A percentile compares a stretch with the other conserved stretches of the same genome.
Conservation (phyloP, 1,140 invertebrate species). For the Hylaeus anthracinus region DNA sequence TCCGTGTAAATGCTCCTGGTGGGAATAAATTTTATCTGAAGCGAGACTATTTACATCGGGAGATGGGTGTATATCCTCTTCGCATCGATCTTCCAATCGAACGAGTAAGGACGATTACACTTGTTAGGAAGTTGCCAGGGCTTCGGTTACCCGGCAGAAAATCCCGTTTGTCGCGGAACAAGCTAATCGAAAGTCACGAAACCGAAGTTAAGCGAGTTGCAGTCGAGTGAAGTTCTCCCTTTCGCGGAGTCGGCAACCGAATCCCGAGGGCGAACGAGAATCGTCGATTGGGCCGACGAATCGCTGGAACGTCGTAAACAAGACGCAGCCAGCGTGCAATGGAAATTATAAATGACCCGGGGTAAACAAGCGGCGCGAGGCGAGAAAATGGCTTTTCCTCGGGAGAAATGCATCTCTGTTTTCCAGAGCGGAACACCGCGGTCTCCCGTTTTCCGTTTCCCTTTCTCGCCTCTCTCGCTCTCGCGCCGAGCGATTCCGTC, state of each 20-base stretch:
- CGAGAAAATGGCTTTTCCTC: constrained; percentile 59
- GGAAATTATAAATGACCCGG: constrained; percentile 58
- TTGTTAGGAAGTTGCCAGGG: neutral
- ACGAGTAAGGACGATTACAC: neutral
- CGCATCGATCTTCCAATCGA: too few species aligned
- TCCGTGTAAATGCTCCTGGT: too few species aligned
- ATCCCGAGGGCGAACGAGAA: neutral
- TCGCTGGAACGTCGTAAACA: constrained; percentile 36
- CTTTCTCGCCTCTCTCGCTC: neutral
- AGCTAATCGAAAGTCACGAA: constrained; percentile 20
- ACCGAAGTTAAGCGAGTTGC: constrained; percentile 20
- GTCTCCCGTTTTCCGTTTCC: neutral
- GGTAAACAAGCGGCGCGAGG: constrained; percentile 56
- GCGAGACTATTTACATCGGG: neutral
- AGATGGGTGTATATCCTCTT: neutral
- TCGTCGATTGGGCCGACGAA: constrained; percentile 24
- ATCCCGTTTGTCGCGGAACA: neutral
- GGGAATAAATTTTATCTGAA: too few species aligned
- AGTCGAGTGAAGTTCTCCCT: neutral
- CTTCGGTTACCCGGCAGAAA: neutral
- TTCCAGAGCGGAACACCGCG: constrained; percentile 46
- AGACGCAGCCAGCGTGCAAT: constrained; percentile 36
- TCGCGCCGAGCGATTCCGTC: neutral
- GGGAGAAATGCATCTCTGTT: constrained; percentile 48
- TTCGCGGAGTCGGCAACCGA: neutral